Conservation (phyloP, 2,797 vertebrate genomes). For the Silurus aristotelis region DNA sequence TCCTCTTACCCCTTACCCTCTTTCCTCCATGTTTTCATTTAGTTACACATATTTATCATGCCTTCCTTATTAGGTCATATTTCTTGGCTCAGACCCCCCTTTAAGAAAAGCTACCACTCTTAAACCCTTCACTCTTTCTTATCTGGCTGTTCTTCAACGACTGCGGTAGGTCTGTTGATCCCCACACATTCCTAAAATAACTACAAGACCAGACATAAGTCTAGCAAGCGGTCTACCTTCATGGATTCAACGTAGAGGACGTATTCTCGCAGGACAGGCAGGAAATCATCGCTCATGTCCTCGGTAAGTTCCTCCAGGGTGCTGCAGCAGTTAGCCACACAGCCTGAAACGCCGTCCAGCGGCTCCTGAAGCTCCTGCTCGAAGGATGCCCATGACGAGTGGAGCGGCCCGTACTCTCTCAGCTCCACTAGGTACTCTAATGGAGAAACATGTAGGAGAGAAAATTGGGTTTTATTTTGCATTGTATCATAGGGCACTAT, state of each 20-base stretch:
- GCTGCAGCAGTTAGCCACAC: constrained; percentile 81
- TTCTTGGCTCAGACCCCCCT: not conserved
- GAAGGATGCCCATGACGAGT: constrained; percentile 86
- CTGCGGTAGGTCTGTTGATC: not conserved
- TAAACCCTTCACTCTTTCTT: not conserved
- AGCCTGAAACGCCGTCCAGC: constrained; percentile 86
- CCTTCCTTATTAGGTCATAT: not conserved
- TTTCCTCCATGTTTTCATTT: not conserved
- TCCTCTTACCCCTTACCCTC: not conserved
- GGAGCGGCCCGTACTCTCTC: constrained; percentile 89
- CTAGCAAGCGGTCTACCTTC: constrained; percentile 78
- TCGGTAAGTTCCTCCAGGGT: constrained; percentile 91
- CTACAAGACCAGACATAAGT: not conserved
- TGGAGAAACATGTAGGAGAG: not conserved
- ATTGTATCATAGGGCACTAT: not conserved
- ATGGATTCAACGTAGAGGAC: constrained; percentile 92
- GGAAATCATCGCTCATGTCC: constrained; percentile 90
- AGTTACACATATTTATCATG: not conserved
- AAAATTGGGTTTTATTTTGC: not conserved
- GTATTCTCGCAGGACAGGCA: constrained; percentile 94
- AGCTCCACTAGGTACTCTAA: constrained; percentile 92
- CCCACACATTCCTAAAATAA: not conserved
- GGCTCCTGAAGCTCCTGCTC: constrained; percentile 86
- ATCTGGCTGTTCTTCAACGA: not conserved
- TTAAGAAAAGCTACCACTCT: not conserved